Evolutionary conservation across 2,113 vertebrate genomes (phyloP).

Genomic region (Pseudorectes ferrugineus): DNA sequence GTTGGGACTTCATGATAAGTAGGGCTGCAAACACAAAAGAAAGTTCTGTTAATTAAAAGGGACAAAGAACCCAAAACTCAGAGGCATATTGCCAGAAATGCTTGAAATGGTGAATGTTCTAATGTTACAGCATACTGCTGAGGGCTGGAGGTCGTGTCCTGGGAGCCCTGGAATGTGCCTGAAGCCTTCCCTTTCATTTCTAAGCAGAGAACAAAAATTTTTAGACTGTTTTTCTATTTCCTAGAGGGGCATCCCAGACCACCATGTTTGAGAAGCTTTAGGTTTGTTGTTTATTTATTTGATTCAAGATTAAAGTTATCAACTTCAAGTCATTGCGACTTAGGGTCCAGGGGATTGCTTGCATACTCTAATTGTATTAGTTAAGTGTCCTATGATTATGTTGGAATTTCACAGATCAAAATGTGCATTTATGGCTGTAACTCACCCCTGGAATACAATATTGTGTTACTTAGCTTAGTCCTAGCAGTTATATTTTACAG

Average conservation of each 20-base stretch:
- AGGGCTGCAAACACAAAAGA: neutral
- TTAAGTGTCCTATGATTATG: neutral
- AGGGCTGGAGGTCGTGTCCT: neutral
- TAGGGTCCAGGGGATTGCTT: neutral
- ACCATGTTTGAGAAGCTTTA: neutral
- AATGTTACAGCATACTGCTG: neutral
- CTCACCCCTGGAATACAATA: neutral
- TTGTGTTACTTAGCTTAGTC: neutral
- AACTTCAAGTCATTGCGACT: neutral
- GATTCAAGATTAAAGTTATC: neutral
- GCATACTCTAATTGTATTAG: neutral
- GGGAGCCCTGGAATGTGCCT: constrained; percentile 19
- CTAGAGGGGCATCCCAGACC: neutral
- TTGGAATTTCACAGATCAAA: neutral
- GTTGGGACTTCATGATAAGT: neutral
- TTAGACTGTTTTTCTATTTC: neutral
- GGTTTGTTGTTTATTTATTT: neutral
- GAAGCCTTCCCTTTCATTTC: neutral
- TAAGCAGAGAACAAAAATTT: neutral
- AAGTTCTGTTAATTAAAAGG: neutral
- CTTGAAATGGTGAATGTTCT: neutral
- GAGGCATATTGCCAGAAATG: neutral
- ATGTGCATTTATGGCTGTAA: neutral
- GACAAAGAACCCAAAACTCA: neutral
- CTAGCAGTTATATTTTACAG: neutral